Base-by-base conservation (phyloP, 2,113 vertebrate genomes). In the Egretta garzetta region DNA sequence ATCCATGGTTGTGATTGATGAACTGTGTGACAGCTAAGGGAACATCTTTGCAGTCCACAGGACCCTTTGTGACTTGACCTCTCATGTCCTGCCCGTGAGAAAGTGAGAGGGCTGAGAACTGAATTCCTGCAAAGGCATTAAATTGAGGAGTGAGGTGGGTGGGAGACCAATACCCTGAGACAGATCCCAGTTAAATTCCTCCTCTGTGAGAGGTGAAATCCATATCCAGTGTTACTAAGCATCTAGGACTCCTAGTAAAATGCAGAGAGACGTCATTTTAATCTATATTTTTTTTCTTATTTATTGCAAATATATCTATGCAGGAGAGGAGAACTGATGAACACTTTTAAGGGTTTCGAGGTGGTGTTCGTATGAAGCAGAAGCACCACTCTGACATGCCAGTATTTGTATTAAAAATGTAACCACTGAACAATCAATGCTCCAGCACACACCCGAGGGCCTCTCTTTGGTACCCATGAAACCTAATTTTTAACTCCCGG, bases 31-130 rank as follows among this genome's bases (percentile, higher is more conserved):
- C 13, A 74, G n/a, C 28, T 73, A 80, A 55, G 23, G 43, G 22
- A 19, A 56, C 14, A 50, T 68, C 53, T 74, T 56, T 56, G 53
- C 49, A 75, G 68, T 32, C 27, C 26, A 58, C 28, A 52, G 33
- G 32, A 75, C 7, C 27, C 35, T 45, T 27, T 75, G 60, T 41
- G 59, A 50, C 59, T 83, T 77, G 26, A 5, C 5, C 23, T 77
- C n/a, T 56, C 2, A 0, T n/a, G 35, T 30, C 24, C 23, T 56
- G 32, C 27, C 14, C 0, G 0, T 12, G 35, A 60, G 59, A 73
- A 64, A 71, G n/a, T 72, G 39, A 37, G 45, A 76, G 26, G 45
- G 39, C 28, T 81, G 52, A 55, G n/a, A 64, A 64, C 9, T 24
- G 56, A 49, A 49, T 33, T 82, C 39, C 64, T 83, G n/a, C 30